Evolutionary conservation across 2,888 invertebrate species (phyloP).

Genomic region (Eurois occulta): DNA sequence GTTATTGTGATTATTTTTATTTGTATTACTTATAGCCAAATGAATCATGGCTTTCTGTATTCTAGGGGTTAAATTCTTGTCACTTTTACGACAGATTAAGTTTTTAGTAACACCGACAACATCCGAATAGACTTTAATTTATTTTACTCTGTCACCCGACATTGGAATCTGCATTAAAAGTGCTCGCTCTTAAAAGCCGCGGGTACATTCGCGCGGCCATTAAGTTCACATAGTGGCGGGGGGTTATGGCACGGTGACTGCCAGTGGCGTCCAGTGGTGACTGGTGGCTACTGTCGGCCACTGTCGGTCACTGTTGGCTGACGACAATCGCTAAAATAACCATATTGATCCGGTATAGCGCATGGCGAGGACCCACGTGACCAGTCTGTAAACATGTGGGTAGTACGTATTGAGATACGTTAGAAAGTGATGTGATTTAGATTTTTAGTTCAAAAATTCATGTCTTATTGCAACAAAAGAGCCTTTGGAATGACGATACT

Average conservation of each 20-base stretch:
- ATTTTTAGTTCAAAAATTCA: neutral
- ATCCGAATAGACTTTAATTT: neutral
- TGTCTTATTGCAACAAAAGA: neutral
- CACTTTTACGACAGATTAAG: neutral
- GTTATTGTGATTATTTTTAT: neutral
- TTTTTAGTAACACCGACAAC: slow-evolving; percentile 7
- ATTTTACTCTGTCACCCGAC: neutral
- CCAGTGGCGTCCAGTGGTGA: neutral
- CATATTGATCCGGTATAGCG: slow-evolving; percentile 38
- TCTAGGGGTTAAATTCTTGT: neutral
- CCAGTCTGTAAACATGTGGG: neutral
- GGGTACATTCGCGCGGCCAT: slow-evolving; percentile 21
- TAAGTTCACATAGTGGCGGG: slow-evolving; percentile 19
- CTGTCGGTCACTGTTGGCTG: neutral
- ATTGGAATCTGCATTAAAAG: slow-evolving; percentile 25
- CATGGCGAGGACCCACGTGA: neutral
- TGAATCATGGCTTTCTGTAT: neutral
- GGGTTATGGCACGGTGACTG: slow-evolving; percentile 2
- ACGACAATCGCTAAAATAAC: slow-evolving; percentile 27
- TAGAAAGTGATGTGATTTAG: neutral
- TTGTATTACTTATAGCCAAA: neutral
- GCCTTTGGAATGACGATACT: too few species aligned
- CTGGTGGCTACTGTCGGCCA: neutral
- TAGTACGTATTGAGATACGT: neutral
- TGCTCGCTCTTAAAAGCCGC: slow-evolving; percentile 19